Evolutionary conservation across 2,888 invertebrate genomes (phyloP).

Genomic region (Hirtodrosophila trivittata): DNA sequence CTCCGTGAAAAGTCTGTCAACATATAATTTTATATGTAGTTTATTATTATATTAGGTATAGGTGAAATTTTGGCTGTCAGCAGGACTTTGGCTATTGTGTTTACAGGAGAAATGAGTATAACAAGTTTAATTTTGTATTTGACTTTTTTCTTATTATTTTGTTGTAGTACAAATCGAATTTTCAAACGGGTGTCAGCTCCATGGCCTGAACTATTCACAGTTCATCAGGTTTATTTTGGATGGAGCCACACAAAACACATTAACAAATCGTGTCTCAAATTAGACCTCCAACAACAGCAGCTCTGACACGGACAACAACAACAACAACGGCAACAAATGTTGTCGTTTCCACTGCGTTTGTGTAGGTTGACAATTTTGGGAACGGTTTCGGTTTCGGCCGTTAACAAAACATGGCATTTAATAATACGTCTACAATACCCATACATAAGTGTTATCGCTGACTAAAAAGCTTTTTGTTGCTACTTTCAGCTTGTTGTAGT

Average conservation of each 20-base stretch:
- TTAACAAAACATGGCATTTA: slow-evolving; percentile 78
- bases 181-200: slow-evolving; percentile 37
- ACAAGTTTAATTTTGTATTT: neutral
- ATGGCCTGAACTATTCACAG: slow-evolving; percentile 39
- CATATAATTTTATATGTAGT: no score
- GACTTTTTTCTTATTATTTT: neutral
- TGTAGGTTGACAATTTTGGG: slow-evolving; percentile 76
- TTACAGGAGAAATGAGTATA: no score
- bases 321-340: slow-evolving; percentile 46
- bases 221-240: slow-evolving; percentile 35
- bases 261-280: slow-evolving; percentile 73
- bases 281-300: slow-evolving; percentile 55
- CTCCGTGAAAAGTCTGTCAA: no score
- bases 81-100: no score
- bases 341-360: slow-evolving; percentile 59
- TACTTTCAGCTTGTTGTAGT: slow-evolving; percentile 47
- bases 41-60: no score
- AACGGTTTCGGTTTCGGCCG: slow-evolving; percentile 67
- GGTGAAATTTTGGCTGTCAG: no score
- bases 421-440: slow-evolving; percentile 75
- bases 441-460: slow-evolving; percentile 77
- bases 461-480: slow-evolving; percentile 78
- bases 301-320: slow-evolving; percentile 54
- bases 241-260: slow-evolving; percentile 61
- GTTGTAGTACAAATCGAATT: slow-evolving; percentile 23